Percentiles rank a stretch among this genome's conserved stretches.
These are phyloP conservation scores for Anolis sagrei DNA, from an alignment of 2,113 vertebrate genomes.

Conservation along the genomic window DNA sequence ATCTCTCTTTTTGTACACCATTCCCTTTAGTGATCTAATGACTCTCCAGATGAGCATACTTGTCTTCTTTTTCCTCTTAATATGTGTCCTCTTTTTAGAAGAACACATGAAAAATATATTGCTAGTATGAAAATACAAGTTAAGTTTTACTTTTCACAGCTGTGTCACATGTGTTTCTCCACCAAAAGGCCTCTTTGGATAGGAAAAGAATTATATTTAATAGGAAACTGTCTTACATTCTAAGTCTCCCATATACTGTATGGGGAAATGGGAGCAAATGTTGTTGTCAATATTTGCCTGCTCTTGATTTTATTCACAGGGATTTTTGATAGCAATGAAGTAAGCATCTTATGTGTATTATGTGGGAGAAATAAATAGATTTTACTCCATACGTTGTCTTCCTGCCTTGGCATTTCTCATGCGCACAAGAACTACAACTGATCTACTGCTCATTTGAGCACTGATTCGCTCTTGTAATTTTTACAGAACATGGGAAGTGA, in stretches of 20 bases:
- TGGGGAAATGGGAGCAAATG: neutral
- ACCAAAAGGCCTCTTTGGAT: neutral
- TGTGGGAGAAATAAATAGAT: neutral
- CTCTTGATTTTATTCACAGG: neutral
- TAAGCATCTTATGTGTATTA: neutral
- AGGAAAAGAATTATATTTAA: neutral
- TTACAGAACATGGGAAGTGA: slow-evolving; percentile 54
- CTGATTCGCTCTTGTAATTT: slow-evolving; percentile 62
- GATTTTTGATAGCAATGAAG: neutral
- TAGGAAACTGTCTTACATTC: neutral
- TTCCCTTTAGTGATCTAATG: neutral
- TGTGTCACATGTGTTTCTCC: neutral
- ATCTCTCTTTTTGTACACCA: neutral
- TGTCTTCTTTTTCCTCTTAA: neutral
- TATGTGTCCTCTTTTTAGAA: neutral
- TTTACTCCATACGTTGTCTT: slow-evolving; percentile 21
- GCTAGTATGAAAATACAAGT: neutral
- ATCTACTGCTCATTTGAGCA: slow-evolving; percentile 51
- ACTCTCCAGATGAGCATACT: too few relatives aligned
- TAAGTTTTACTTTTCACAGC: neutral
- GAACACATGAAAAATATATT: neutral
- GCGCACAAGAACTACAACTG: slow-evolving; percentile 49
- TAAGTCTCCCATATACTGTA: neutral
- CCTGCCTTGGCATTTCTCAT: slow-evolving; percentile 45
- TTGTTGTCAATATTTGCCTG: neutral